Conservation (phyloP, 2,113 vertebrate genomes). For the Brachypodius melanocephalos region DNA sequence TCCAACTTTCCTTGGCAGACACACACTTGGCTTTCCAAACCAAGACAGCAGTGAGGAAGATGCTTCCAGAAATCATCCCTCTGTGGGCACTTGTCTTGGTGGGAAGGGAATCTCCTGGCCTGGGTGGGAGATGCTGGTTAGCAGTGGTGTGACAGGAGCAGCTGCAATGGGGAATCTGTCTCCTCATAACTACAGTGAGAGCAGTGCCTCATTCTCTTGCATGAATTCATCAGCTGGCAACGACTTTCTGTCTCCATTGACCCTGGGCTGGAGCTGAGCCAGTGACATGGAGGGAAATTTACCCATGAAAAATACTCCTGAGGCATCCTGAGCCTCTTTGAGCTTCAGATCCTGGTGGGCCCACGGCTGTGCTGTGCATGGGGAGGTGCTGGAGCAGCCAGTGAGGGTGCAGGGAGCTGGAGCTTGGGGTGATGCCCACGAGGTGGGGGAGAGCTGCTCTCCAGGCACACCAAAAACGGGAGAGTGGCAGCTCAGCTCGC, state of each 20-base stretch:
- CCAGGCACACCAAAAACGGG: neutral
- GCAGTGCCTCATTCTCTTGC: neutral
- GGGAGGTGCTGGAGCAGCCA: neutral
- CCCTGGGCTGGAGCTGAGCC: neutral
- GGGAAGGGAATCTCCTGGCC: neutral
- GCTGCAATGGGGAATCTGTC: neutral
- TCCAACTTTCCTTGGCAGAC: too few species aligned
- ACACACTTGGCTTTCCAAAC: too few species aligned
- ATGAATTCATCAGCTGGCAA: neutral
- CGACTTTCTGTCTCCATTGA: slow-evolving; percentile 1
- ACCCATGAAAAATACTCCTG: neutral
- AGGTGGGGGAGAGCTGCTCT: neutral
- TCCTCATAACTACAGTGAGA: neutral
- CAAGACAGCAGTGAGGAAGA: neutral
- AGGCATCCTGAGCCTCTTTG: neutral
- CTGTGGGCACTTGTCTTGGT: neutral
- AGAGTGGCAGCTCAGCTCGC: neutral
- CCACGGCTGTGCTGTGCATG: neutral
- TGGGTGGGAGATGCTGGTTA: neutral
- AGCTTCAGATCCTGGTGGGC: neutral
- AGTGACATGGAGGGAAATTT: accelerated
- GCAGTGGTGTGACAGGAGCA: neutral
- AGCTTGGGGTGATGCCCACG: neutral
- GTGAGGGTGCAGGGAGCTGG: neutral
- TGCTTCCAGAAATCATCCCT: neutral